Evolutionary conservation across 37 sponge, comb jelly and placozoan genomes (phyloP).

Genomic region (Crambe crambe): DNA sequence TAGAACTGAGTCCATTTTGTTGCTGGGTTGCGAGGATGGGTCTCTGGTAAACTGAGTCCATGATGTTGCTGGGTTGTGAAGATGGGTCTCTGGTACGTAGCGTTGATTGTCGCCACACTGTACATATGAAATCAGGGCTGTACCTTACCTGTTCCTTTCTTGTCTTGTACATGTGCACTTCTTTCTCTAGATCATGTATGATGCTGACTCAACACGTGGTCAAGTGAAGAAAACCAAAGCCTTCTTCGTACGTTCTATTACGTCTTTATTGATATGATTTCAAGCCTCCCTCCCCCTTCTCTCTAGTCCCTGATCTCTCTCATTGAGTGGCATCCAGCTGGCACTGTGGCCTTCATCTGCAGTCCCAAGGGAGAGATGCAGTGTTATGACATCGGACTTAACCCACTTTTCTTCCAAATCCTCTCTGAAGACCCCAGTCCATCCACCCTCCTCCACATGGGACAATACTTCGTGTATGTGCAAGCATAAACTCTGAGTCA

Average conservation of each 20-base stretch:
- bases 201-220: background rate
- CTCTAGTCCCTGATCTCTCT: conserved; percentile 46
- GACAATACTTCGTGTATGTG: conserved; percentile 44
- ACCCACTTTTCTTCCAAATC: conserved; percentile 33
- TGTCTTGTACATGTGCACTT: background rate
- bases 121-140: too few species aligned
- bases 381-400: conserved; percentile 64
- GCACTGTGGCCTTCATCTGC: conserved; percentile 49
- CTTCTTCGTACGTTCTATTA: conserved; percentile 39
- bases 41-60: too few species aligned
- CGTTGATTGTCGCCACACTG: too few species aligned
- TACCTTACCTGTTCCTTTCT: too few species aligned
- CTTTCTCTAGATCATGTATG: conserved; percentile 14
- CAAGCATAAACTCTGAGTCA: background rate
- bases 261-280: conserved; percentile 4
- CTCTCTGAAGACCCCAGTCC: conserved; percentile 33
- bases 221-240: conserved; percentile 17
- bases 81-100: too few species aligned
- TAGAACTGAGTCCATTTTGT: too few species aligned
- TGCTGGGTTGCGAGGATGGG: too few species aligned
- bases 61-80: too few species aligned
- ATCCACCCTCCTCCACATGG: conserved; percentile 32
- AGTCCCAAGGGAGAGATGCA: conserved; percentile 55
- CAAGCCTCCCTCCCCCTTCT: background rate
- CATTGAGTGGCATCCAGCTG: conserved; percentile 75